Evolutionary conservation across 2,113 vertebrate species (phyloP), one percentile per base, ranked within the genome.

Genomic region (Orientallactaga bullata): DNA sequence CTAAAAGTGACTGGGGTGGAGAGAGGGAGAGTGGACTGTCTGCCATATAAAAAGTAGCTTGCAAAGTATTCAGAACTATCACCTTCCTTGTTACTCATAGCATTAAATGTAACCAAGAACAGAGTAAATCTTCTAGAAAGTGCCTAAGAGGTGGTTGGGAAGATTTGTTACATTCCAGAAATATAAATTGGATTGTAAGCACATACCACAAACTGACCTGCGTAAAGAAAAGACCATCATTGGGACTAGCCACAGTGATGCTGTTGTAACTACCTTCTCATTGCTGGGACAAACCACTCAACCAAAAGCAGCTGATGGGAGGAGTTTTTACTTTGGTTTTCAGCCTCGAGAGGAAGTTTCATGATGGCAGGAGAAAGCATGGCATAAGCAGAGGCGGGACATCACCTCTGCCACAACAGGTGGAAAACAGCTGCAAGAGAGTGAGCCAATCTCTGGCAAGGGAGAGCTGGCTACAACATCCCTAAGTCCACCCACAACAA

Each of bases 111-210:
- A 95, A 82, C 55, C 77, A 76, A 92, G 66, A 81, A 87, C 35
- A 66, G 55, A 89, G 37, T 32, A 55, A 61, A 26, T 88, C 81
- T 90, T 87, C 72, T 39, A 85, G 73, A 80, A 65, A 72, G 35
- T 85, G 28, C 73, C 61, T 39, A 85, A 55, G 30, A 30, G 28
- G 63, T 37, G 12, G 42, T 42, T 80, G 39, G 55, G 72, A 37
- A 42, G 47, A 92, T 77, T 26, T 90, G 69, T 66, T 85, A 61
- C 32, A 91, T 65, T 94, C 32, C 58, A 91, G 81, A 84, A 93
- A 89, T 39, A 81, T 28, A 76, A 73, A 72, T 1, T 73, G 32
- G 23, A 78, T 39, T 16, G 12, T 68, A 84, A 90, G n/a, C 60
- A 89, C 55, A 83, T 24, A 69, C 51, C 39, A 66, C 65, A 95